Evolutionary conservation across 2,113 vertebrate species (phyloP), one percentile per base, ranked within the genome.

Genomic region (Colistium nudipinnis): DNA sequence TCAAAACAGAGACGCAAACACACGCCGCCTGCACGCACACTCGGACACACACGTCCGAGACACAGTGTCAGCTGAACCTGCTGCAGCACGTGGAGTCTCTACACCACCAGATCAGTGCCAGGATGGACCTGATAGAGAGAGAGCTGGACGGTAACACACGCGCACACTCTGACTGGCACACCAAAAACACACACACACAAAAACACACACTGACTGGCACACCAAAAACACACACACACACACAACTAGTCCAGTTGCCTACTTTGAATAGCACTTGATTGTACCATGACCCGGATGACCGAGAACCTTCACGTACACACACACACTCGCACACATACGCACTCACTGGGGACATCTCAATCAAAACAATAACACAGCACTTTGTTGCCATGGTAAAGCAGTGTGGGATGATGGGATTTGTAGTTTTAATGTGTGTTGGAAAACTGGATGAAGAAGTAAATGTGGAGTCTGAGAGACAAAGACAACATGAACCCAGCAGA

Each of bases 61-160:
- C 54, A 0, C 94, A 96, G 89, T 98, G 97, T 95, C 96, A 96
- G 82, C 94, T 97, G 47, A 98, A 98, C 87, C 93, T 99, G 74
- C 85, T 98, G 87, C 94, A 97, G 13, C 97, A 99, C 0, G 92
- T 99, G 8, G 97, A 98, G 70, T 93, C 94, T 11, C 89, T 99
- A 20, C 97, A 99, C 78, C 95, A 96, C 16, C 96, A 99, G 91
- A 96, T 98, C 81, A 95, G 93, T 0, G 89, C 94, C 68, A 94
- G 98, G 81, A 98, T 99, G 98, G 98, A 99, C 87, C 92, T 96
- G 88, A 97, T 99, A 13, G 98, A 99, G 89, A 93, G 94, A 39
- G 96, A 99, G 73, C 90, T 99, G 52, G 97, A 98, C n/a, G 96
- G 97, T 98, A 91, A 91, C 59, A 27, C 47, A 25, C 65, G 45